Conservation (phyloP, 1,140 invertebrate genomes). For the Colletes gigas region DNA sequence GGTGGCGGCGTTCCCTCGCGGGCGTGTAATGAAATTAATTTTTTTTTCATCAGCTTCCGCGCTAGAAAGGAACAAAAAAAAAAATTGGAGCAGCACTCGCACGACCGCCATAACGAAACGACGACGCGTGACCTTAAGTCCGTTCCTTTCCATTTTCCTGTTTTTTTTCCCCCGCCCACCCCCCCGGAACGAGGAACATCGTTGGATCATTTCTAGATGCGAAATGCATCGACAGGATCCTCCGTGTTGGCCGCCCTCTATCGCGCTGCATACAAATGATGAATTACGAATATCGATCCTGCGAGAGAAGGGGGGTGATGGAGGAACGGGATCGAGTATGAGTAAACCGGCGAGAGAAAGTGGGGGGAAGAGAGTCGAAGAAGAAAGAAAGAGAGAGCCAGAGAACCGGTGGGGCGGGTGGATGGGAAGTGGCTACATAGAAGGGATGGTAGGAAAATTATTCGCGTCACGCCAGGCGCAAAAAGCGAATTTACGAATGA, state of each 20-base stretch:
- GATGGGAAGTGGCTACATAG: slow-evolving; percentile 26
- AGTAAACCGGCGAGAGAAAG: slow-evolving; percentile 20
- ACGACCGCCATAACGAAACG: neutral
- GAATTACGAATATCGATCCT: slow-evolving; percentile 80
- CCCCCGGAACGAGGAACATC: slow-evolving; percentile 42
- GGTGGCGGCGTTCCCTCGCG: slow-evolving; percentile 37
- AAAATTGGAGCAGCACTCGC: slow-evolving; percentile 31
- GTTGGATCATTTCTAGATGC: slow-evolving; percentile 65
- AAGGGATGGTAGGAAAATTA: slow-evolving; percentile 66
- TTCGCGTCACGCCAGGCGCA: slow-evolving; percentile 69
- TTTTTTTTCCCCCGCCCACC: neutral
- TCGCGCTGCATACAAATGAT: slow-evolving; percentile 80
- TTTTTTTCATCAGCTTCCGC: slow-evolving; percentile 40
- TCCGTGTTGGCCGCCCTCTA: slow-evolving; percentile 67
- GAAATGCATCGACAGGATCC: slow-evolving; percentile 53
- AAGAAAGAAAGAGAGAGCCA: neutral
- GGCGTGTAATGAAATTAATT: slow-evolving; percentile 66
- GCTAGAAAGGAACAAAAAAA: neutral
- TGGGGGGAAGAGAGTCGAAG: neutral
- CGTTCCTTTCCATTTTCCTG: slow-evolving; percentile 16
- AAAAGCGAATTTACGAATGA: slow-evolving; percentile 72
- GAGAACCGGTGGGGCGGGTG: neutral
- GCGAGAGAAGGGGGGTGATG: slow-evolving; percentile 40
- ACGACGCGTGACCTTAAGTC: slow-evolving; percentile 37
- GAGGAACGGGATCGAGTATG: slow-evolving; percentile 20